Conservation (phyloP, 2,888 invertebrate genomes). For the Gastrophysa polygoni region DNA sequence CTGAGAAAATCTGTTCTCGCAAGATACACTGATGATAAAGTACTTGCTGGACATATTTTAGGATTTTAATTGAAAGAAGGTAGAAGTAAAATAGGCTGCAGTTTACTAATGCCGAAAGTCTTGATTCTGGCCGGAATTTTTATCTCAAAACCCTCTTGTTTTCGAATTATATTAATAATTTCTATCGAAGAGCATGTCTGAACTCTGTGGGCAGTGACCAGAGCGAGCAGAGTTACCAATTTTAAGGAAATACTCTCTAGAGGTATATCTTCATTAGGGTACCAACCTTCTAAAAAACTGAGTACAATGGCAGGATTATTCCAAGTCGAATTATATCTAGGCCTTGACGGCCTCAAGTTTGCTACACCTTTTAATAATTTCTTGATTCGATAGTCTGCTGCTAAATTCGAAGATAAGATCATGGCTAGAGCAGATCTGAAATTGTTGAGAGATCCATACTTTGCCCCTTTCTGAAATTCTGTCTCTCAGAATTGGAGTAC, state of each 20-base stretch:
- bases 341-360: not conserved
- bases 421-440: not conserved
- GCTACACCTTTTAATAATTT: not conserved
- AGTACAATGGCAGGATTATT: not conserved
- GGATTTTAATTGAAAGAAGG: not conserved
- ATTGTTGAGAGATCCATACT: not conserved
- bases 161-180: not conserved
- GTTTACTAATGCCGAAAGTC: not conserved
- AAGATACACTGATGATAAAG: not conserved
- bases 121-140: not conserved
- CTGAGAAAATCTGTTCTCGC: not conserved
- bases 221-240: not conserved
- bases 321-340: not conserved
- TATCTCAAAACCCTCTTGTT: not conserved
- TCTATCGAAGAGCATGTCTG: not conserved
- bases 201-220: not conserved
- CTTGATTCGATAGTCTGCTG: not conserved
- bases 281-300: not conserved
- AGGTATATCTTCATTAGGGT: not conserved
- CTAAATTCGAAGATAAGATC: not conserved
- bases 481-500: not conserved
- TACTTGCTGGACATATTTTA: not conserved
- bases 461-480: not conserved
- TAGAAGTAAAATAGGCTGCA: not conserved
- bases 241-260: not conserved